Percentiles rank a stretch among this genome's conserved stretches.
Evolutionary conservation across 2,797 vertebrate species (phyloP).

Genomic region (Poliocrania exsul): DNA sequence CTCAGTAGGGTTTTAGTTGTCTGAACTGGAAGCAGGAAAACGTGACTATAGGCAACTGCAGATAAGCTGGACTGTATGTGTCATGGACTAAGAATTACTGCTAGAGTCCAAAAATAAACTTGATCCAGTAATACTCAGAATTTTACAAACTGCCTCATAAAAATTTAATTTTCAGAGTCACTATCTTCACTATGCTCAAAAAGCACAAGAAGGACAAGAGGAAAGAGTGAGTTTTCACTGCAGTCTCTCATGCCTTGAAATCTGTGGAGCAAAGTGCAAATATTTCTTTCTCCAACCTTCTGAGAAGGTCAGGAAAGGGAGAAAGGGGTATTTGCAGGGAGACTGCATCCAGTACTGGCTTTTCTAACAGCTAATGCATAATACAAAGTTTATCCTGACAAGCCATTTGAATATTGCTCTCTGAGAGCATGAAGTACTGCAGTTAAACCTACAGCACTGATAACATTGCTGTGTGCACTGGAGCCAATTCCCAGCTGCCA

Average conservation of each 20-base stretch:
- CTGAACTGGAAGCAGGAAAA: not conserved
- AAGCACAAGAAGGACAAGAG: not conserved
- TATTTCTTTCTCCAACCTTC: not conserved
- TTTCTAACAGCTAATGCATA: conserved; percentile 4
- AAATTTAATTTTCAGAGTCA: not conserved
- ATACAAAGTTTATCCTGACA: conserved; percentile 34
- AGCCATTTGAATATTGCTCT: conserved; percentile 10
- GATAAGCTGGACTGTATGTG: not conserved
- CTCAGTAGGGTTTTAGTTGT: not conserved
- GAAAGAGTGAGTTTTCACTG: not conserved
- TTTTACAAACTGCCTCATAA: not conserved
- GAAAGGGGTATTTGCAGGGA: not conserved
- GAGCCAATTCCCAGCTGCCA: not conserved
- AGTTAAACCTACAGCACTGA: conserved; percentile 1
- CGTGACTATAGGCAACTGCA: not conserved
- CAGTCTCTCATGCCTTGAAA: not conserved
- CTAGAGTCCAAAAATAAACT: not conserved
- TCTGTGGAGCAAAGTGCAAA: not conserved
- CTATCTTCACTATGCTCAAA: not conserved
- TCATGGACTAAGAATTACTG: not conserved
- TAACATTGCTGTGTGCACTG: not conserved
- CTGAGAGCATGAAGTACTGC: conserved; percentile 15
- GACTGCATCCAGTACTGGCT: not conserved
- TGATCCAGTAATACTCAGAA: not conserved
- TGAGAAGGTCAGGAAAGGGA: not conserved